phyloP scores from a whole-genome alignment of 2,113 vertebrate genomes.

The Paramormyrops kingsleyae region DNA sequence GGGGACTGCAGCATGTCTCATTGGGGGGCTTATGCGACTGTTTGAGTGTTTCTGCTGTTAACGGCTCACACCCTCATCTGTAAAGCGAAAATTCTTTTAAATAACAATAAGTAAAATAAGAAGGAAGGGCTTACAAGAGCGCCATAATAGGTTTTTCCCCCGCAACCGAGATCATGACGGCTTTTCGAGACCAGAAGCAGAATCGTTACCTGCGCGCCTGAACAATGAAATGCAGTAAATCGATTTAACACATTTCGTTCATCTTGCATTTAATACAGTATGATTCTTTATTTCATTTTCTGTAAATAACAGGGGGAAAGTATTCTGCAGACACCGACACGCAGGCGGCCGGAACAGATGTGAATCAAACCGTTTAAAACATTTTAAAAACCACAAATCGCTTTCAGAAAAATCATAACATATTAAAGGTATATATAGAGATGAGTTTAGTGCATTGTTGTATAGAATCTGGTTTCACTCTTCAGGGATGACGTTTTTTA shows the following conservation, averaged over 20 bases:
- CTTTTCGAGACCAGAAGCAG: neutral
- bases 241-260: neutral
- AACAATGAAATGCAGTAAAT: constrained; percentile 4
- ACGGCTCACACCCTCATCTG: neutral
- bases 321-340: neutral
- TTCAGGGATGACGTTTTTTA: neutral
- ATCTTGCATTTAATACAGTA: neutral
- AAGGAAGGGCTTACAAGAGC: neutral
- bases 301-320: neutral
- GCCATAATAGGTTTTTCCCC: neutral
- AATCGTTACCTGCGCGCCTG: neutral
- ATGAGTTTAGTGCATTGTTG: neutral
- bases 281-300: neutral
- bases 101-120: neutral
- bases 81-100: neutral
- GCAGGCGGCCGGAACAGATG: neutral
- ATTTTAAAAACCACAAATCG: neutral
- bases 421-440: neutral
- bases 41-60: neutral
- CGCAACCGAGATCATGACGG: neutral
- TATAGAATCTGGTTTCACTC: neutral
- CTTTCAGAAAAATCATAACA: neutral
- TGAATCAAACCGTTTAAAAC: constrained; percentile 2
- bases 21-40: neutral
- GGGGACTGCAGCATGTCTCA: constrained; percentile 39